These are phyloP conservation scores for Theonella swinhoei DNA, from an alignment of 37 sponge, comb jelly and placozoan genomes.

Conservation along the genomic window DNA sequence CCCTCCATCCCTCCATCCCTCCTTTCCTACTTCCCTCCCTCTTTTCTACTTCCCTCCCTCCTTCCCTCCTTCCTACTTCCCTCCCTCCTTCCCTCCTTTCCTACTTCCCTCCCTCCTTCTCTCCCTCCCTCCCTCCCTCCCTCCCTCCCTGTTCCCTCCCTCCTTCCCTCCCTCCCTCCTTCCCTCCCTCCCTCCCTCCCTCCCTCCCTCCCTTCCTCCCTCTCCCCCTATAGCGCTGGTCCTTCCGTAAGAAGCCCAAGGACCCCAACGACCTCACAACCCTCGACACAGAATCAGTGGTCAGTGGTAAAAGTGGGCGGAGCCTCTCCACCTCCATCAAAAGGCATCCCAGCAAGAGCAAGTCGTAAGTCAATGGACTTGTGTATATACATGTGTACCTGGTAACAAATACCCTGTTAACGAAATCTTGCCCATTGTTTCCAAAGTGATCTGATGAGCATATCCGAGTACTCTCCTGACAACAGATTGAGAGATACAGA, in stretches of 20 bases:
- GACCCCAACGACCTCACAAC: conserved; percentile 8
- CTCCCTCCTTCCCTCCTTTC: no score
- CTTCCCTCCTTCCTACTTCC: no score
- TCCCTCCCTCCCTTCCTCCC: no score
- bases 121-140: no score
- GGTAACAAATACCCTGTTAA: neutral
- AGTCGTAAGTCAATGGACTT: conserved; percentile 44
- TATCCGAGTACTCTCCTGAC: conserved; percentile 46
- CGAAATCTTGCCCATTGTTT: neutral
- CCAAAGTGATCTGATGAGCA: conserved; percentile 65
- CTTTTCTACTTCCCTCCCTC: no score
- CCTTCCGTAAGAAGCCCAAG: conserved; percentile 2
- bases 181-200: no score
- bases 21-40: no score
- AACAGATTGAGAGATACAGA: conserved; percentile 28
- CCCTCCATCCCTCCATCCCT: no score
- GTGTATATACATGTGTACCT: neutral
- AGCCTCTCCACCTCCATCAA: neutral
- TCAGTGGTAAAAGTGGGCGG: conserved; percentile 29
- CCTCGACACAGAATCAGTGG: conserved; percentile 37
- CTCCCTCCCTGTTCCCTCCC: no score
- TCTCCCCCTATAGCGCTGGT: neutral
- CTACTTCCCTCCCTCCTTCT: no score
- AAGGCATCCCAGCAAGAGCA: conserved; percentile 24
- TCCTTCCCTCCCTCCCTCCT: no score